phyloP scores from a whole-genome alignment of 2,113 vertebrate species.

The Leuciscus idus region DNA sequence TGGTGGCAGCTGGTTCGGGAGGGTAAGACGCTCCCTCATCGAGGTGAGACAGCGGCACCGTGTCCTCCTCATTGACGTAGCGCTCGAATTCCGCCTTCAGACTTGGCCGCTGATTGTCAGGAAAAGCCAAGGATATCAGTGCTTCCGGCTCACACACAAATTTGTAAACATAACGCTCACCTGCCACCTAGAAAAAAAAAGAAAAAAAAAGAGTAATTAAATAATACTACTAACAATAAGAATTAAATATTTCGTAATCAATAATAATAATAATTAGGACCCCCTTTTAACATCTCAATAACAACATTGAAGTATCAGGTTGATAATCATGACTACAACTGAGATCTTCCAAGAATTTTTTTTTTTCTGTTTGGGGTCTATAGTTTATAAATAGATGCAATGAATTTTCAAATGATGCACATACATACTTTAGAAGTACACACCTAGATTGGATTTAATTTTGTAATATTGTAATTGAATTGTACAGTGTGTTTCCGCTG shows the following conservation, averaged over 20 bases:
- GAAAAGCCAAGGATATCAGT: conserved; percentile 93
- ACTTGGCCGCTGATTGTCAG: conserved; percentile 89
- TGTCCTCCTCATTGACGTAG: conserved; percentile 93
- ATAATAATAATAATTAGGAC: background rate
- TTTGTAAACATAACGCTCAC: conserved; percentile 98
- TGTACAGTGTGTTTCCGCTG: background rate
- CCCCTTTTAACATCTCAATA: background rate
- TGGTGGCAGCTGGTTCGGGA: conserved; percentile 77
- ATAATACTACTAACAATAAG: background rate
- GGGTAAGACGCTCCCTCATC: conserved; percentile 82
- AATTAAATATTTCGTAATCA: background rate
- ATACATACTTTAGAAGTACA: background rate
- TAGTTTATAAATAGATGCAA: background rate
- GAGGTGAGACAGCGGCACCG: conserved; percentile 92
- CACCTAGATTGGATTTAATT: background rate
- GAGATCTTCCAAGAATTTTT: background rate
- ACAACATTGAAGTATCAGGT: background rate
- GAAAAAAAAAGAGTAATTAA: background rate
- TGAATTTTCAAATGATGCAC: background rate
- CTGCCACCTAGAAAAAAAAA: conserved; percentile 83
- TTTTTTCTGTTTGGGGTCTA: background rate
- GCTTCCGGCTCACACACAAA: conserved; percentile 97
- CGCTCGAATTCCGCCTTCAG: conserved; percentile 88
- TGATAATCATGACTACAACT: background rate
- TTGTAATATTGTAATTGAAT: background rate